Conservation (phyloP, 2,113 vertebrate species). For the Glaucidium brasilianum region DNA sequence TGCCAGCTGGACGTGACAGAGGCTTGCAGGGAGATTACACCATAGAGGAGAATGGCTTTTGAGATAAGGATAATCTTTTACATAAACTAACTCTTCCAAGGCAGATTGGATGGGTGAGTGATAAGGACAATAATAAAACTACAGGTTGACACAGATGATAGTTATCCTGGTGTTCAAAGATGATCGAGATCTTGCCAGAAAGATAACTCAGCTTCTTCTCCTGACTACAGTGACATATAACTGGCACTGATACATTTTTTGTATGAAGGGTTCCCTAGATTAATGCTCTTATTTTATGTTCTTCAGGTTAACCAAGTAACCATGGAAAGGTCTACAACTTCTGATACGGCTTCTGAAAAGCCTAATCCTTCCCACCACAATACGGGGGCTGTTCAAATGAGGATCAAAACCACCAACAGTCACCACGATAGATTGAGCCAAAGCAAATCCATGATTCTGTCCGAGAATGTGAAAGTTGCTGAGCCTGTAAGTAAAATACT, state of each 20-base stretch:
- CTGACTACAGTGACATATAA: neutral
- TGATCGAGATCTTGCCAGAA: constrained; percentile 21
- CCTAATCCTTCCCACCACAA: constrained; percentile 61
- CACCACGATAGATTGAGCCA: constrained; percentile 79
- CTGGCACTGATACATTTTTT: neutral
- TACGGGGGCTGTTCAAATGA: constrained; percentile 76
- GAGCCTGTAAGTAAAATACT: constrained; percentile 75
- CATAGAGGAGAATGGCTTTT: constrained; percentile 60
- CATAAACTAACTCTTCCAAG: constrained; percentile 60
- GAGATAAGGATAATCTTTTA: constrained; percentile 71
- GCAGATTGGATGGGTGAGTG: constrained; percentile 29
- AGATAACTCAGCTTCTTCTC: neutral
- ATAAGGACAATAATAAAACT: constrained; percentile 45
- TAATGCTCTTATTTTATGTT: constrained; percentile 42
- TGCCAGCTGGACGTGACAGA: constrained; percentile 60
- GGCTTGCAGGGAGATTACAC: constrained; percentile 63
- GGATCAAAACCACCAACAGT: constrained; percentile 76
- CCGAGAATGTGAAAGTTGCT: constrained; percentile 67
- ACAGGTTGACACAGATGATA: neutral
- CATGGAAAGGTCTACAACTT: constrained; percentile 71
- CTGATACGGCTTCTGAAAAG: constrained; percentile 62
- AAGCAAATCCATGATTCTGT: constrained; percentile 82
- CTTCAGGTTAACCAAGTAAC: constrained; percentile 61
- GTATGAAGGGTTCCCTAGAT: neutral
- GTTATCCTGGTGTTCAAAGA: constrained; percentile 29